Base-by-base conservation (phyloP, 1,140 invertebrate species). In the Penaeus vannamei region DNA sequence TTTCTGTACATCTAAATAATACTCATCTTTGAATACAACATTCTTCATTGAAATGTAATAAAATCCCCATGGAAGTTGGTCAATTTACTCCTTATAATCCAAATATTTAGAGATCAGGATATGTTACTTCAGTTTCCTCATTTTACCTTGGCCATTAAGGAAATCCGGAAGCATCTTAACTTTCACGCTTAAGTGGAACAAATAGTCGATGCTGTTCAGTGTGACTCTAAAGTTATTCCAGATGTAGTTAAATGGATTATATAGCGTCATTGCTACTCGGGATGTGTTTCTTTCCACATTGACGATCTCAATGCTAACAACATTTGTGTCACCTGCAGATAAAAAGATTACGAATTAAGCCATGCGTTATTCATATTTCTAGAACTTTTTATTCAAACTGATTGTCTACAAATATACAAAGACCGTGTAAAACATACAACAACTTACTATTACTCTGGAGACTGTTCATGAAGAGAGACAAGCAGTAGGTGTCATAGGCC, bases 271-370 rank as follows among this genome's bases (percentile, higher is more conserved):
- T 14, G 23, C 61, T 0, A 59, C 17, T 32, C 23, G 62, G 1
- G 69, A 22, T n/a, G 69, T 36, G 59, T 88, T 88, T 20, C 76
- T 80, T 79, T 88, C 87, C 23, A 84, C 69, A 77, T 88, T 84
- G 14, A 88, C 59, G 26, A 84, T n/a, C 42, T 76, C 69, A 19
- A 88, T 14, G 10, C 26, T 36, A 53, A 88, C 17, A 26, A 42
- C n/a, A 76, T 88, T 88, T 26, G 26, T 46, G 42, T 77, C 36
- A 53, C 23, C 87, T 88, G 46, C 17, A 62, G 12, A 53, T 79
- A 46, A 83, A 82, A 83, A 82, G 53, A 53, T 53, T 17, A 17
- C 2, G 46, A 12, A 53, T 12, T 53, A 8, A 53, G 36, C 1
- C 36, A 36, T 36, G 36, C 5, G 36, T 42, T 1, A 7, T 42